Evolutionary conservation across 2,797 vertebrate genomes (phyloP).

Genomic region (Lithobates pipiens): DNA sequence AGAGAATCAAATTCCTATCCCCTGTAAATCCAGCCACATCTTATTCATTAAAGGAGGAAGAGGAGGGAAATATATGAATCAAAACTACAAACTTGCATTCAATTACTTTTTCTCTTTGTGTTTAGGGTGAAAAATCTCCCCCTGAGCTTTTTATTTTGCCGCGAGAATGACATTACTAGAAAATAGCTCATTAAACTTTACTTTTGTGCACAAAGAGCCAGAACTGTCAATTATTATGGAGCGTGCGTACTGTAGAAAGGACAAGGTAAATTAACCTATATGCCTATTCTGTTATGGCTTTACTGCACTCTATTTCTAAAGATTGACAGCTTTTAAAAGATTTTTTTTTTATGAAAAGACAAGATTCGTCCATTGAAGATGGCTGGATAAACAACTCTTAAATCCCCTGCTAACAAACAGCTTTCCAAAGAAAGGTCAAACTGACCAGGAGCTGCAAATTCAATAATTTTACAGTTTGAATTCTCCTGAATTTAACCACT

Average conservation of each 20-base stretch:
- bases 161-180: neutral
- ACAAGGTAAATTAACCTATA: neutral
- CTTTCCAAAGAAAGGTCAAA: constrained; percentile 10
- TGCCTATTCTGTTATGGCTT: neutral
- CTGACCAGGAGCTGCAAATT: neutral
- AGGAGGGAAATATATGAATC: neutral
- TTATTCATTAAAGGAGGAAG: too few relatives aligned
- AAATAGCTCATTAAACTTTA: neutral
- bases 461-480: neutral
- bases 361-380: neutral
- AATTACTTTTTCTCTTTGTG: neutral
- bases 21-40: too few relatives aligned
- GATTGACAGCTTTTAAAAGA: neutral
- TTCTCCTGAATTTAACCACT: neutral
- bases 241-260: neutral
- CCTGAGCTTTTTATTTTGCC: neutral
- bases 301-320: neutral
- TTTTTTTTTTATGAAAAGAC: neutral
- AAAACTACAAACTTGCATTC: neutral
- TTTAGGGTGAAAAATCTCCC: neutral
- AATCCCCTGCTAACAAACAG: neutral
- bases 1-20: too few relatives aligned
- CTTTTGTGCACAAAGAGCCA: neutral
- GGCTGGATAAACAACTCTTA: neutral
- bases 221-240: neutral